Evolutionary conservation across 1,140 invertebrate species (phyloP).

Genomic region (Theocolax elegans): DNA sequence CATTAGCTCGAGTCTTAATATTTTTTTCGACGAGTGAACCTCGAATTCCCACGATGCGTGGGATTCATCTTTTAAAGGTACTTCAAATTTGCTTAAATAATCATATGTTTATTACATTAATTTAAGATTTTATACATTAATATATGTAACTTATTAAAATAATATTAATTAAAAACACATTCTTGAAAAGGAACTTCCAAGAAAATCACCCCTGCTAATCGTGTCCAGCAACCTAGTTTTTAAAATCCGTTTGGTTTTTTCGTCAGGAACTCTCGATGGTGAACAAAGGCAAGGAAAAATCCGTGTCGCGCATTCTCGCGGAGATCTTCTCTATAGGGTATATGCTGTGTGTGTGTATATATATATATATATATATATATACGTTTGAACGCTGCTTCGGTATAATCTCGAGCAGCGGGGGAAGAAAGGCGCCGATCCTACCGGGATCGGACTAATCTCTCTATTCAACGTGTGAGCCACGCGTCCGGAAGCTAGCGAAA

Average conservation of each 20-base stretch:
- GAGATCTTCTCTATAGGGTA: background rate
- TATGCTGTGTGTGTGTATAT: too few species aligned
- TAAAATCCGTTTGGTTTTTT: too few species aligned
- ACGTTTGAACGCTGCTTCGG: background rate
- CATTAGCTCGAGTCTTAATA: background rate
- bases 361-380: too few species aligned
- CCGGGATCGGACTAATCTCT: slow-evolving; percentile 15
- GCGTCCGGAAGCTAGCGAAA: slow-evolving; percentile 35
- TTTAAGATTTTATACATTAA: too few species aligned
- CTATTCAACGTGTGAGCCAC: slow-evolving; percentile 19
- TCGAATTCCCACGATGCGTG: slow-evolving; percentile 21
- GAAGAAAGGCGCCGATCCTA: slow-evolving; percentile 22
- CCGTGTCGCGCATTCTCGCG: slow-evolving; percentile 8
- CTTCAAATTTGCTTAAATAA: too few species aligned
- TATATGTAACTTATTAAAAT: too few species aligned
- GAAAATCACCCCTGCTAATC: too few species aligned
- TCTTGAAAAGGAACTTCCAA: too few species aligned
- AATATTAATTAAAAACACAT: too few species aligned
- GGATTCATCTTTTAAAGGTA: background rate
- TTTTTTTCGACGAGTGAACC: background rate
- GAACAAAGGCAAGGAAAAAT: slow-evolving; percentile 19
- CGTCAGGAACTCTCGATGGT: too few species aligned
- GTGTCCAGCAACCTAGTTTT: too few species aligned
- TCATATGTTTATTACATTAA: too few species aligned
- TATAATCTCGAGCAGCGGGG: slow-evolving; percentile 34